Evolutionary conservation across 2,888 invertebrate genomes (phyloP).

Genomic region (Andricus quercusramuli): DNA sequence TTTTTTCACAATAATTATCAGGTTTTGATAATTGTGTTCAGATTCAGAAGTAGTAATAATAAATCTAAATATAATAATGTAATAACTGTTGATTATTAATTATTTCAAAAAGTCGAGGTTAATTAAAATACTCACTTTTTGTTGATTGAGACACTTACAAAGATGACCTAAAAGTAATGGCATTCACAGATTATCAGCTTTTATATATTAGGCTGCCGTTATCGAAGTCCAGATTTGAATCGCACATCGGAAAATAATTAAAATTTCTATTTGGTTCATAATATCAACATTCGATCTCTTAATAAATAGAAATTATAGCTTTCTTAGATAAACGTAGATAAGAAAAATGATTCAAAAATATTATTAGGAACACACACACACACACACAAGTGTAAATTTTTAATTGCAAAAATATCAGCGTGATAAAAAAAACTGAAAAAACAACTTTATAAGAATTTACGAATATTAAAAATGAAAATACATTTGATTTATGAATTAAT

Average conservation of each 20-base stretch:
- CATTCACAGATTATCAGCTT: not conserved
- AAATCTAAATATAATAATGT: not conserved
- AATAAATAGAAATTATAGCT: not conserved
- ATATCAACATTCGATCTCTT: not conserved
- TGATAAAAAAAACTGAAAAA: no score
- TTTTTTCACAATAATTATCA: not conserved
- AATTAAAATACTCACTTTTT: not conserved
- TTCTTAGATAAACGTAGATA: not conserved
- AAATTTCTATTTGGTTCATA: not conserved
- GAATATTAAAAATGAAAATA: no score
- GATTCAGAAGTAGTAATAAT: not conserved
- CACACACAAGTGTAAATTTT: no score
- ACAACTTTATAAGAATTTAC: no score
- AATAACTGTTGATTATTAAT: not conserved
- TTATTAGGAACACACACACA: no score
- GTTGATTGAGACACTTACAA: not conserved
- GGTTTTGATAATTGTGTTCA: not conserved
- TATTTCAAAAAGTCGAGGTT: not conserved
- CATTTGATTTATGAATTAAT: no score
- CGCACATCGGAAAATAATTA: not conserved
- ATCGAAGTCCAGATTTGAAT: not conserved
- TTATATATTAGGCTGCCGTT: not conserved
- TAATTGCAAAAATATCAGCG: no score
- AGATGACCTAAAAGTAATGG: not conserved
- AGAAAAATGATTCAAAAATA: not conserved